Evolutionary conservation across 1,140 invertebrate species (phyloP).

Genomic region (Atta colombica): DNA sequence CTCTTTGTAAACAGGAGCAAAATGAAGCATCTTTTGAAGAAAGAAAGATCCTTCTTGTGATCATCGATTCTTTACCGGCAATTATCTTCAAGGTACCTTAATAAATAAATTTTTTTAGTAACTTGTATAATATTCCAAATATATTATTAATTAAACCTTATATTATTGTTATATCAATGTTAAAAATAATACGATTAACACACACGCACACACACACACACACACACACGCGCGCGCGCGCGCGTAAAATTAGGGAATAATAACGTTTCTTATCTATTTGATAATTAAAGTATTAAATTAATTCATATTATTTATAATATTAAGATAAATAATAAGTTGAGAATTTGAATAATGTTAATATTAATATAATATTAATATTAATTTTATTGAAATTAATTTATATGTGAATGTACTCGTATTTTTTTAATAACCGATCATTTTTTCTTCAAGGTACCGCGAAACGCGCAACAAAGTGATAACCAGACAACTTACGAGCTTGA

Average conservation of each 20-base stretch:
- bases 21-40: slow-evolving; percentile 58
- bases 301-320: background rate
- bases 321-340: background rate
- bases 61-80: slow-evolving; percentile 89
- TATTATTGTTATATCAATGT: background rate
- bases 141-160: background rate
- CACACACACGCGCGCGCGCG: too few species aligned
- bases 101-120: background rate
- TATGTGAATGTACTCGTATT: background rate
- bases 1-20: slow-evolving; percentile 79
- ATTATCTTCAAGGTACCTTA: slow-evolving; percentile 82
- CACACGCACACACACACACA: too few species aligned
- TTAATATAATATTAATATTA: background rate
- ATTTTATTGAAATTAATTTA: background rate
- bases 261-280: background rate
- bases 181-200: background rate
- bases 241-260: background rate
- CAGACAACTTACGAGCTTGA: slow-evolving; percentile 85
- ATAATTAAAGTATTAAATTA: background rate
- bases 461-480: slow-evolving; percentile 58
- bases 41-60: slow-evolving; percentile 84
- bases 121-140: background rate
- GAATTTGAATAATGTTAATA: background rate
- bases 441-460: slow-evolving; percentile 1
- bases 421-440: slow-evolving; percentile 12